Evolutionary conservation across 2,113 vertebrate species (phyloP), one percentile per base, ranked within the genome.

Genomic region (Pomatostomus ruficeps): DNA sequence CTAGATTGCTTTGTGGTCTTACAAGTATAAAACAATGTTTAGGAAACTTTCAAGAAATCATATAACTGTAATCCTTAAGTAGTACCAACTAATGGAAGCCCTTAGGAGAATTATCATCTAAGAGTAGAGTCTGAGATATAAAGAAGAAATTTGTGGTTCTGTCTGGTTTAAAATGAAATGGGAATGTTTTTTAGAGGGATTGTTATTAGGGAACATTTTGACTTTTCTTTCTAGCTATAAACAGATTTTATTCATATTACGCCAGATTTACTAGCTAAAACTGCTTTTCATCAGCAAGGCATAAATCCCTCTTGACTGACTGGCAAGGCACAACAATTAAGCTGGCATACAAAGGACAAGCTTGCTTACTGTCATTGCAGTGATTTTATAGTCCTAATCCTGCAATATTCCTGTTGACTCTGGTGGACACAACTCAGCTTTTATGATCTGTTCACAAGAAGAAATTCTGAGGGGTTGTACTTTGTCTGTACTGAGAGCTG

Each of bases 171-270:
- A 96, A 88, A 92, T 85, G 4, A 70, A 94, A 80, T 80, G 10
- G 17, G 45, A 70, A 55, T n/a, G 80, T 17, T 40, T 93, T 91
- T 85, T 77, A 74, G 93, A 95, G 58, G 29, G 9, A 11, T 77
- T 85, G 45, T 14, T 91, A 38, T 93, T 93, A 90, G 68, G 89
- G 94, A 91, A 86, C 31, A 62, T 85, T 93, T 59, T 89, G 54
- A 40, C 24, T 88, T 95, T 85, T 93, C 82, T 80, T 91, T 81
- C 55, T 74, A 70, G 78, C 82, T 90, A 73, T 93, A 94, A 91
- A 95, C 85, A 94, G 85, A 90, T 88, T 36, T 95, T 88, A 86
- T 90, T 96, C 71, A 80, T 95, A 88, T 88, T 73, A 89, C 4
- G 45, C 59, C 72, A 91, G 51, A 91, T 88, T 96, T 95, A 88